Conservation (phyloP, 2,888 invertebrate species). For the Heteropelma amictum region DNA sequence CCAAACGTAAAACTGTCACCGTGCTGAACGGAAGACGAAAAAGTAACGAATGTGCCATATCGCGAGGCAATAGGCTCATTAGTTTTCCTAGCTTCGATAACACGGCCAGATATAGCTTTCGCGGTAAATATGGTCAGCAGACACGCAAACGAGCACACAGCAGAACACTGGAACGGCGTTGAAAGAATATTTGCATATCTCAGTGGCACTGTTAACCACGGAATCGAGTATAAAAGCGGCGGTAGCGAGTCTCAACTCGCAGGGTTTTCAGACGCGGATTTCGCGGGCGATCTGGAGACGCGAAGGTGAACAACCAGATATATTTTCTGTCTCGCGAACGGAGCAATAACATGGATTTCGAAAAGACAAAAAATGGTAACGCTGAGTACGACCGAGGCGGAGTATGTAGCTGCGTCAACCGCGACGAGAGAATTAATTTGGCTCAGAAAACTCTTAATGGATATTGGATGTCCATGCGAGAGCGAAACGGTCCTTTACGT, state of each 20-base stretch:
- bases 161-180: not conserved
- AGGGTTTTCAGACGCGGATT: slow-evolving; percentile 51
- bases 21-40: too few species aligned
- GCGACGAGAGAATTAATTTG: not conserved
- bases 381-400: too few species aligned
- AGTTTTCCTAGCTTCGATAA: too few species aligned
- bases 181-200: slow-evolving; percentile 2
- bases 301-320: slow-evolving; percentile 51
- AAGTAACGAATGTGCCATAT: too few species aligned
- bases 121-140: too few species aligned
- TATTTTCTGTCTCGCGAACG: slow-evolving; percentile 32
- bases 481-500: not conserved
- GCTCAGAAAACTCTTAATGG: not conserved
- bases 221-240: not conserved
- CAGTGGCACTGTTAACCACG: not conserved
- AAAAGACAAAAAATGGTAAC: slow-evolving; percentile 43
- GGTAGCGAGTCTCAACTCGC: slow-evolving; percentile 5
- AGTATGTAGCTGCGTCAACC: not conserved
- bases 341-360: slow-evolving; percentile 49
- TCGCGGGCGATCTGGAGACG: slow-evolving; percentile 42
- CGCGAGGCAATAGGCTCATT: too few species aligned
- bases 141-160: too few species aligned
- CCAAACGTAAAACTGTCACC: too few species aligned
- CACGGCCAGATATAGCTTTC: too few species aligned
- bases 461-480: slow-evolving; percentile 13